These are phyloP conservation scores for Diarsia mendica DNA, from an alignment of 2,888 invertebrate species.

Conservation along the genomic window DNA sequence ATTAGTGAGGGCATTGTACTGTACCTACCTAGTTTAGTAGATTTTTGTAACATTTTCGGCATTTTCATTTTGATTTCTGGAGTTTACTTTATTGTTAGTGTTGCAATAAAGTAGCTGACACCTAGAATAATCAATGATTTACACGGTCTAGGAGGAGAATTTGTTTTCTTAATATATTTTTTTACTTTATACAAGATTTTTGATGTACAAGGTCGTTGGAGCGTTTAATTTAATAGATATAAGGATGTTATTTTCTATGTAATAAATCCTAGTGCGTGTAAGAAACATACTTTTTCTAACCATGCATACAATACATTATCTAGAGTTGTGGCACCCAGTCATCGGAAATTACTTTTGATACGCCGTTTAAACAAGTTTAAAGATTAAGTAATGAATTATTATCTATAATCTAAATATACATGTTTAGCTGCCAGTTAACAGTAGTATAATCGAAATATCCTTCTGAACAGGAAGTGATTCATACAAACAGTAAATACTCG, in stretches of 20 bases:
- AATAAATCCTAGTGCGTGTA: too few species aligned
- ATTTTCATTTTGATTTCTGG: not conserved
- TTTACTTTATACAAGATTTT: too few species aligned
- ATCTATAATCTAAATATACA: not conserved
- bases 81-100: not conserved
- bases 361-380: not conserved
- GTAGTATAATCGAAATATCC: not conserved
- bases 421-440: not conserved
- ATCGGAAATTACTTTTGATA: not conserved
- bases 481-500: constrained; percentile 19
- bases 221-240: too few species aligned
- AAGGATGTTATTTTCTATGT: too few species aligned
- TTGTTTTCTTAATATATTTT: too few species aligned
- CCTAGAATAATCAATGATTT: too few species aligned
- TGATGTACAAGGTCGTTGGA: too few species aligned
- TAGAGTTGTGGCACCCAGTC: not conserved
- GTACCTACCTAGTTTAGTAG: not conserved
- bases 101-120: not conserved
- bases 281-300: not conserved
- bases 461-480: constrained; percentile 45
- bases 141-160: too few species aligned
- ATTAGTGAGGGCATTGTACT: constrained; percentile 28
- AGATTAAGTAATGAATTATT: not conserved
- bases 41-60: not conserved
- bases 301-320: too few species aligned